Percentiles rank a stretch among this genome's conserved stretches.
These are phyloP conservation scores for Notothenia coriiceps DNA, from an alignment of 2,113 vertebrate genomes.

Conservation along the genomic window DNA sequence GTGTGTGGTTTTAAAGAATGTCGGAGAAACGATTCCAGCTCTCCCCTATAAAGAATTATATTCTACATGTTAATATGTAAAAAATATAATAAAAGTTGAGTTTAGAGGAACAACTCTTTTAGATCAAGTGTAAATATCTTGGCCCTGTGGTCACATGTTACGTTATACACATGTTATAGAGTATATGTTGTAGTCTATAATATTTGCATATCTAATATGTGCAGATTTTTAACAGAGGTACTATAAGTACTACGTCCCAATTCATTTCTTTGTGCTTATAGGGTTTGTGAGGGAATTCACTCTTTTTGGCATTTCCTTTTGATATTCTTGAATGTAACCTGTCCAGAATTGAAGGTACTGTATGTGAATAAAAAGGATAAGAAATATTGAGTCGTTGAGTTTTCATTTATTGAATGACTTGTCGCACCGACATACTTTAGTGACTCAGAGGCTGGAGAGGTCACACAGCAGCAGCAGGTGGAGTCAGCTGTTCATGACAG, in stretches of 20 bases:
- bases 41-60: constrained; percentile 51
- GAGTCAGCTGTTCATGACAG: constrained; percentile 62
- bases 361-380: constrained; percentile 72
- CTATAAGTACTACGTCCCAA: constrained; percentile 54
- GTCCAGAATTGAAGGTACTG: constrained; percentile 73
- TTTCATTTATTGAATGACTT: not conserved
- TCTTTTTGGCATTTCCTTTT: constrained; percentile 67
- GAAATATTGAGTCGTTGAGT: not conserved
- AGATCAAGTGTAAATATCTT: constrained; percentile 75
- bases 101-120: constrained; percentile 49
- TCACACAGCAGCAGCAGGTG: constrained; percentile 50
- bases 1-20: constrained; percentile 35
- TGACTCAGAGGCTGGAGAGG: constrained; percentile 11
- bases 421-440: not conserved
- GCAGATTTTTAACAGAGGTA: constrained; percentile 63
- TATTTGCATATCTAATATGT: constrained; percentile 68
- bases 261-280: constrained; percentile 61
- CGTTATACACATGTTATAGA: constrained; percentile 63
- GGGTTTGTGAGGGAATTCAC: constrained; percentile 47
- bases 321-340: constrained; percentile 78
- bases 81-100: constrained; percentile 29
- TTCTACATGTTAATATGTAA: constrained; percentile 78
- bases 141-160: constrained; percentile 58
- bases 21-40: constrained; percentile 51
- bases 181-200: constrained; percentile 68